Evolutionary conservation across 37 sponge, comb jelly and placozoan species (phyloP).

Genomic region (Petrosia ficiformis): DNA sequence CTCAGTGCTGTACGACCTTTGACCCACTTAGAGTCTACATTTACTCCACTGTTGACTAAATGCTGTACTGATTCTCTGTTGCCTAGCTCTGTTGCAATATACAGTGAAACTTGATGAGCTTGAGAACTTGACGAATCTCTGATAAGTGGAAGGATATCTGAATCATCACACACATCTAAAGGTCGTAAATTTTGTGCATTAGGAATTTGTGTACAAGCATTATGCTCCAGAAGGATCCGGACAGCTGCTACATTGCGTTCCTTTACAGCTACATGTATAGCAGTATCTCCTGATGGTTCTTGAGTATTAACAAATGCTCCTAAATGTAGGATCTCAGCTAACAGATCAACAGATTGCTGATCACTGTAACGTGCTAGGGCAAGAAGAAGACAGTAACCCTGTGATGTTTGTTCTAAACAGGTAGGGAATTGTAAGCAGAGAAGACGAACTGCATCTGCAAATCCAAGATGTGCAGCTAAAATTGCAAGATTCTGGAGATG

Average conservation of each 20-base stretch:
- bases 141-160: background rate
- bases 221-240: conserved; percentile 33
- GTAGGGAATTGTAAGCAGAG: conserved; percentile 46
- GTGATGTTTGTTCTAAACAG: conserved; percentile 59
- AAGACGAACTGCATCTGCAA: conserved; percentile 23
- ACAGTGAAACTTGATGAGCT: conserved; percentile 50
- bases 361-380: conserved; percentile 21
- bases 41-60: conserved; percentile 16
- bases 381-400: conserved; percentile 43
- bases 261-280: conserved; percentile 50
- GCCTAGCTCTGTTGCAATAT: conserved; percentile 41
- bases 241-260: conserved; percentile 9
- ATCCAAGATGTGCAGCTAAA: conserved; percentile 56
- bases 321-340: conserved; percentile 45
- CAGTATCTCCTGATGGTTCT: conserved; percentile 58
- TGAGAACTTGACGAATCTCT: conserved; percentile 4
- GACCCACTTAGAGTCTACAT: conserved; percentile 56
- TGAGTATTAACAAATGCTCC: conserved; percentile 51
- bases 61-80: conserved; percentile 23
- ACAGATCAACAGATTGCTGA: background rate
- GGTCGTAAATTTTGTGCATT: conserved; percentile 46
- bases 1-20: conserved; percentile 59
- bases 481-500: conserved; percentile 56
- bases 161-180: conserved; percentile 9
- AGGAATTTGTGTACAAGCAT: conserved; percentile 42